These are phyloP conservation scores for Watersipora subatra DNA, from an alignment of 1,140 invertebrate species.

Conservation along the genomic window DNA sequence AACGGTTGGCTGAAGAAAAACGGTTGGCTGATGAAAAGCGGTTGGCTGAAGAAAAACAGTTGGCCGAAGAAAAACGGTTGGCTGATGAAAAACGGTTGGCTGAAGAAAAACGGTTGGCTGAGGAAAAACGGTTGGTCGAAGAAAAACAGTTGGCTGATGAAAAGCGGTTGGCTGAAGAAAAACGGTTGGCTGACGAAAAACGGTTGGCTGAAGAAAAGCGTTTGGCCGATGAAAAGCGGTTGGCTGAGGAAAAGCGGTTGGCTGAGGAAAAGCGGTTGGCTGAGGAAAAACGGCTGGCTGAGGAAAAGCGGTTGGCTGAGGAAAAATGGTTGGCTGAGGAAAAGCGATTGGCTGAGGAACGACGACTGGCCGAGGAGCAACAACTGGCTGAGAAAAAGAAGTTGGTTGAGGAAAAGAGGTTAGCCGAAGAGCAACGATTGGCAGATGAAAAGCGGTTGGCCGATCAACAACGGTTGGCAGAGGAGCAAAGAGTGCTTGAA, in stretches of 20 bases:
- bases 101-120: neutral
- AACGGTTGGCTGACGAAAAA: neutral
- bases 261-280: neutral
- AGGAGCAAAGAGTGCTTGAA: too few relatives aligned
- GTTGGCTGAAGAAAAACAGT: neutral
- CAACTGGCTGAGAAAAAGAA: constrained; percentile 9
- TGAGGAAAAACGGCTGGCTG: too few relatives aligned
- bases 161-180: too few relatives aligned
- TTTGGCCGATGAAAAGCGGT: neutral
- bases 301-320: neutral
- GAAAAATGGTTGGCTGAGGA: neutral
- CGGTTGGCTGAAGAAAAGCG: neutral
- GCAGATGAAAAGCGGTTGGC: neutral
- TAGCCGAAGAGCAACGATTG: constrained; percentile 9
- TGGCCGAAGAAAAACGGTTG: neutral
- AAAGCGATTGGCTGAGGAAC: neutral
- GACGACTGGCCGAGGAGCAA: neutral
- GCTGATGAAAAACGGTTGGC: neutral
- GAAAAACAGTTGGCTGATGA: neutral
- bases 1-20: neutral
- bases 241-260: neutral
- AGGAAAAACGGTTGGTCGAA: neutral
- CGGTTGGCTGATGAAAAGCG: neutral
- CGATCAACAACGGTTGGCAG: neutral
- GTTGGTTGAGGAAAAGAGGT: constrained; percentile 13